These are phyloP conservation scores for Gymnoscopelus microlampas DNA, from an alignment of 2,797 vertebrate genomes.

Conservation along the genomic window DNA sequence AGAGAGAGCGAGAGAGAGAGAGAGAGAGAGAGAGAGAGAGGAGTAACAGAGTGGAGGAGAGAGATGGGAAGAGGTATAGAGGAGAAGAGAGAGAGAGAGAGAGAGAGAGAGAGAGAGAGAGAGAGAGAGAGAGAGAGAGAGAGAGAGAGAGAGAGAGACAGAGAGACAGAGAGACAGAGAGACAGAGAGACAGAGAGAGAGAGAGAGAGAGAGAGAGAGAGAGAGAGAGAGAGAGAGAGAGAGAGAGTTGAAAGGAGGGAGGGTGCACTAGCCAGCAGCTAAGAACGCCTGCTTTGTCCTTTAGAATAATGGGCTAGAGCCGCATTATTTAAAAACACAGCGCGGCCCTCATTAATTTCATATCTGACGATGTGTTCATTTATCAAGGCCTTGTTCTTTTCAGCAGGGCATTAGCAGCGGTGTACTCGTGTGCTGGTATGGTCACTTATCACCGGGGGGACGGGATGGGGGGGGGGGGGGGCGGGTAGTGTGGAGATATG, in stretches of 20 bases:
- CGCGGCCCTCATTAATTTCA: conserved; percentile 57
- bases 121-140: conserved; percentile 12
- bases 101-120: conserved; percentile 5
- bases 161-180: neutral
- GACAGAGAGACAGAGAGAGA: neutral
- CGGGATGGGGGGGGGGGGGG: conserved; percentile 11
- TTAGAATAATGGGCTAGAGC: conserved; percentile 45
- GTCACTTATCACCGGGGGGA: conserved; percentile 39
- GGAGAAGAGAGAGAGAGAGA: conserved; percentile 7
- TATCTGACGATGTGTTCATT: conserved; percentile 54
- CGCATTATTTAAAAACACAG: conserved; percentile 45
- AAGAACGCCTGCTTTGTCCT: conserved; percentile 61
- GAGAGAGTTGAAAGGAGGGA: neutral
- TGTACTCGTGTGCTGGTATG: conserved; percentile 17
- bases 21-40: conserved; percentile 10
- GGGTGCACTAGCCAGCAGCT: conserved; percentile 34
- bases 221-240: neutral
- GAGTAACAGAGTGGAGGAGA: conserved; percentile 2
- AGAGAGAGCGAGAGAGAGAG: neutral
- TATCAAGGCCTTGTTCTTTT: conserved; percentile 47
- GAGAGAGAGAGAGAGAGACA: neutral
- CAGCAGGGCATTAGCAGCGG: conserved; percentile 24
- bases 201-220: conserved; percentile 17
- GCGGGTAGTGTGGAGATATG: conserved; percentile 5
- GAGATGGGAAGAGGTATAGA: neutral